Base-by-base conservation (phyloP, 2,888 invertebrate species). In the Drosophila planitibia region DNA sequence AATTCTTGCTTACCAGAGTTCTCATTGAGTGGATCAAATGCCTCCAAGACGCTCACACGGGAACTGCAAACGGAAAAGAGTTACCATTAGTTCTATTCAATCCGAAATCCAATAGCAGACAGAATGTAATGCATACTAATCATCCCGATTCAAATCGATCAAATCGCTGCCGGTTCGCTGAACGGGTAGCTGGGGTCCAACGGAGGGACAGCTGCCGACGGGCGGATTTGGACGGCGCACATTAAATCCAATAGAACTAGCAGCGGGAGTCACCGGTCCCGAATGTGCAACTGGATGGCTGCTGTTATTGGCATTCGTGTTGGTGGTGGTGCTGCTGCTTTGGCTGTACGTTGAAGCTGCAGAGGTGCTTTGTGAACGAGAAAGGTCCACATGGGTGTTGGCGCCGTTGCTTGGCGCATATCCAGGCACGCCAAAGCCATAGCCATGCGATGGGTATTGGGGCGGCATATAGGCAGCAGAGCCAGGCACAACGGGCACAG, bases 11-110 rank as follows among this genome's bases (percentile, higher is more conserved):
- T 89, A 90, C 87, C 87, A 51, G 79, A 76, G 66, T 96, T 95
- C 89, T 95, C 94, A 89, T 94, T 94, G 55, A 97, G 94, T 57
- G 98, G 98, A 95, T 98, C 98, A 93, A 98, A 98, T 75, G 97
- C 97, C 93, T 97, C 97, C 89, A 98, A 94, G 89, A 98, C 93
- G 65, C 93, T 93, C n/a, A 93, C 93, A 53, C 93, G 92, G 3
- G 93, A 91, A 61, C 93, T 93, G 67, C 4, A 92, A 83, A 67
- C 49, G 16, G 63, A 35, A 60, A 9, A 16, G 5, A 25, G 19
- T 37, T 39, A n/a, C 14, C 19, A 30, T 54, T 60, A 72, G 7
- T 47, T 25, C 0, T 9, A 58, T 22, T 30, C 19, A n/a, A 22
- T n/a, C 14, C 19, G 14, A 22, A 22, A 53, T 53, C 32, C 47